A percentile compares a stretch with the other conserved stretches of the same genome.
phyloP scores from a whole-genome alignment of 2,888 invertebrate species.

The Epirrhoe tristata region DNA sequence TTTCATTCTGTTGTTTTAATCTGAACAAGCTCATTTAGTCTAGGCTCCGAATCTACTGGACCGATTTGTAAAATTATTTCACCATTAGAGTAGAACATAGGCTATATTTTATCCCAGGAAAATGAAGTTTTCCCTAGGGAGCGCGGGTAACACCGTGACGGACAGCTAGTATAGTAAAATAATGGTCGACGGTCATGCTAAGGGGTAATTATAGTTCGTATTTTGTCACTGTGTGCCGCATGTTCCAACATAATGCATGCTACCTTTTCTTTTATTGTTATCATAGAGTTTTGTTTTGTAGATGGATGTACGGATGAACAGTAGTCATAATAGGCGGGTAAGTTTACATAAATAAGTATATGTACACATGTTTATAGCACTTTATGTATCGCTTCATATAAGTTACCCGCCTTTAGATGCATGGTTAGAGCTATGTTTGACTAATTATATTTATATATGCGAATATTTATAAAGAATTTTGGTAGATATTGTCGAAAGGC shows the following conservation, averaged over 20 bases:
- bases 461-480: not conserved
- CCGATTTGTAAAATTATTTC: too few relatives aligned
- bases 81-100: too few relatives aligned
- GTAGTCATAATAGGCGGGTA: conserved; percentile 86
- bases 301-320: conserved; percentile 86
- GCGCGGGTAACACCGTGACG: too few relatives aligned
- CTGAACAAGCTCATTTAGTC: too few relatives aligned
- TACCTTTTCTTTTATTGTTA: conserved; percentile 42
- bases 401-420: conserved; percentile 56
- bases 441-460: conserved; percentile 37
- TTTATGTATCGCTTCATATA: conserved; percentile 43
- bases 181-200: not conserved
- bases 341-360: conserved; percentile 68
- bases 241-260: conserved; percentile 35
- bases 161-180: too few relatives aligned
- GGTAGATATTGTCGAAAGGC: not conserved
- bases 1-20: too few relatives aligned
- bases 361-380: conserved; percentile 46
- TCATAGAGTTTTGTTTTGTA: conserved; percentile 83
- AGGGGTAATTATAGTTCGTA: not conserved
- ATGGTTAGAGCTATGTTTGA: conserved; percentile 29
- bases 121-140: too few relatives aligned
- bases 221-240: conserved; percentile 14
- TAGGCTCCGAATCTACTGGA: too few relatives aligned
- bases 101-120: too few relatives aligned